A percentile compares a stretch with the other conserved stretches of the same genome.
Evolutionary conservation across 2,797 vertebrate genomes (phyloP).

Genomic region (Gorsachius magnificus): DNA sequence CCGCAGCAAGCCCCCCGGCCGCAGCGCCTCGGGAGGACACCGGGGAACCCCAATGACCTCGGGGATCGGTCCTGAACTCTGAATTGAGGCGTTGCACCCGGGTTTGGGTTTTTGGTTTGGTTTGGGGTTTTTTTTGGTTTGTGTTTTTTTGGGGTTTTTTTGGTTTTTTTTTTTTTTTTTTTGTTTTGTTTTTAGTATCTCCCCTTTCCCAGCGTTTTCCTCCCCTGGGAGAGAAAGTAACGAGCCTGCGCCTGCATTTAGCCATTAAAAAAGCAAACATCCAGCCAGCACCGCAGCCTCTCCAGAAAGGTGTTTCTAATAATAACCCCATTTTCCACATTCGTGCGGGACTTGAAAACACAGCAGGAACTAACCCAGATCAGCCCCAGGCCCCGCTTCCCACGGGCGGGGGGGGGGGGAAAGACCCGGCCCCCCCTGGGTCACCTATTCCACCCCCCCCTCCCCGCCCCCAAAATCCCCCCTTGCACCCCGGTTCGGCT

Average conservation of each 20-base stretch:
- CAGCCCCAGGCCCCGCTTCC: background rate
- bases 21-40: background rate
- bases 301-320: background rate
- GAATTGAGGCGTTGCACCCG: accelerated
- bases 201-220: background rate
- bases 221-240: background rate
- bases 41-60: too few relatives aligned
- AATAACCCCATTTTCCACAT: background rate
- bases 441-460: background rate
- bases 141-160: too few relatives aligned
- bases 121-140: too few relatives aligned
- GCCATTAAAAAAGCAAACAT: background rate
- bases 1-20: accelerated
- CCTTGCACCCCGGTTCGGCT: background rate
- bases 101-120: background rate
- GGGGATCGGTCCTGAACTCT: background rate
- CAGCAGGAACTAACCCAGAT: background rate
- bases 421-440: background rate
- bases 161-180: too few relatives aligned
- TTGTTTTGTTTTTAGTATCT: background rate
- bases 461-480: too few relatives aligned
- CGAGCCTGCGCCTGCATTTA: background rate
- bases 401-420: background rate
- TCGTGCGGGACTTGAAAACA: background rate
- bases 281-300: background rate